Evolutionary conservation across 2,113 vertebrate genomes (phyloP), one percentile per base, ranked within the genome.

Genomic region (Tetraodon nigroviridis): DNA sequence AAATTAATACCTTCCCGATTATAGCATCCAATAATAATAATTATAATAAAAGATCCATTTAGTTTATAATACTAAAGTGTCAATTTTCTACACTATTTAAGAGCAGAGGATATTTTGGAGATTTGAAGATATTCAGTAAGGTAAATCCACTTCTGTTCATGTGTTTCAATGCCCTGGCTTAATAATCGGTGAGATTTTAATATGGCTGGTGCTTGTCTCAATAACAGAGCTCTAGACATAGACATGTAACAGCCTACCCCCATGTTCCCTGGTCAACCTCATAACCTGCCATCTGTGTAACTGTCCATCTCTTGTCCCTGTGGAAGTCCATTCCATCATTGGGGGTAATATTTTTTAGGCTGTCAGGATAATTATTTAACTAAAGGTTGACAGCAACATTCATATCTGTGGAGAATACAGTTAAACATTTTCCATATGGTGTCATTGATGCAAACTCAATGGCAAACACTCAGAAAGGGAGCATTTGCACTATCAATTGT

Each of bases 271-370:
- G 75, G 81, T 78, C 76, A 77, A 78, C 79, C 79, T 80, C 74
- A 84, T 81, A 81, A 77, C 76, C 78, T 83, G 74, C 71, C 74
- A 77, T 80, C 73, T 69, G 71, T 81, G 83, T 80, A 84, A 79
- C 81, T 79, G 79, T 82, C 79, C 78, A 56, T 78, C 81, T 58
- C 55, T 64, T 55, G 54, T 71, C 59, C 84, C 64, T 67, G 51
- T 60, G 84, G 76, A 80, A 86, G 78, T 79, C 66, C 58, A 63
- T 78, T 79, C 75, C 64, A 84, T 87, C 84, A 81, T 75, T 61
- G 69, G 75, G 60, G 22, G 69, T 80, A 83, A 85, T 85, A 55
- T 82, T 52, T 81, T 81, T 84, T 58, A 73, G 73, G 52, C 75
- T 73, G 74, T 72, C 37, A 77, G 64, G 67, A 77, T 86, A 84